Evolutionary conservation across 2,113 vertebrate genomes (phyloP).

Genomic region (Thunnus maccoyii): DNA sequence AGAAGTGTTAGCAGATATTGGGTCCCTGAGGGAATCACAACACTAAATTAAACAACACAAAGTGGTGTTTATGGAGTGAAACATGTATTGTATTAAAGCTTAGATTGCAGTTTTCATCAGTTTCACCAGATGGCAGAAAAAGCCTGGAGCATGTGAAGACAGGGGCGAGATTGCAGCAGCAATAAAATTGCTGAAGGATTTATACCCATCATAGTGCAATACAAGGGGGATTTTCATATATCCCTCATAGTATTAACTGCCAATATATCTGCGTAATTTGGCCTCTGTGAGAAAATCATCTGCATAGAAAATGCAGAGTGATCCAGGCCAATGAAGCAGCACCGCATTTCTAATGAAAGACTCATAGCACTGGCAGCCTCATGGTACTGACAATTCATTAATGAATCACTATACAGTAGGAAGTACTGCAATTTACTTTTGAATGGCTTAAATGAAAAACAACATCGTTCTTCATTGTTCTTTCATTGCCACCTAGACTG

Average conservation of each 20-base stretch:
- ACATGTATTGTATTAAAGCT: constrained; percentile 24
- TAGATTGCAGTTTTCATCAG: constrained; percentile 77
- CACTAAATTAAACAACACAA: constrained; percentile 35
- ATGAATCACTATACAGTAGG: constrained; percentile 47
- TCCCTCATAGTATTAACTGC: constrained; percentile 72
- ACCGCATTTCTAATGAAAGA: constrained; percentile 61
- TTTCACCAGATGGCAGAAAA: constrained; percentile 83
- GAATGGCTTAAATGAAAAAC: constrained; percentile 34
- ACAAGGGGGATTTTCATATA: constrained; percentile 69
- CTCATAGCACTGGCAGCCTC: constrained; percentile 44
- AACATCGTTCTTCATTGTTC: constrained; percentile 3
- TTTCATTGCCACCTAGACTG: constrained; percentile 1
- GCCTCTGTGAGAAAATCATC: constrained; percentile 71
- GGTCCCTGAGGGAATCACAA: constrained; percentile 13
- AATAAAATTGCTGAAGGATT: constrained; percentile 71
- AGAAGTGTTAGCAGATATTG: constrained; percentile 18
- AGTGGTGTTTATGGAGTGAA: constrained; percentile 26
- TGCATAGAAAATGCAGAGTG: constrained; percentile 63
- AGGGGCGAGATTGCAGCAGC: constrained; percentile 32
- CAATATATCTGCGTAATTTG: constrained; percentile 73
- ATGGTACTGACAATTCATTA: constrained; percentile 58
- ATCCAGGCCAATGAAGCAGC: constrained; percentile 61
- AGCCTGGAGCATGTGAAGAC: constrained; percentile 60
- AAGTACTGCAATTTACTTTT: constrained; percentile 45
- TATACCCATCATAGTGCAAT: constrained; percentile 60